A percentile compares a stretch with the other conserved stretches of the same genome.
These are phyloP conservation scores for Gallinago jamesoni DNA, from an alignment of 2,113 vertebrate genomes.

Conservation along the genomic window DNA sequence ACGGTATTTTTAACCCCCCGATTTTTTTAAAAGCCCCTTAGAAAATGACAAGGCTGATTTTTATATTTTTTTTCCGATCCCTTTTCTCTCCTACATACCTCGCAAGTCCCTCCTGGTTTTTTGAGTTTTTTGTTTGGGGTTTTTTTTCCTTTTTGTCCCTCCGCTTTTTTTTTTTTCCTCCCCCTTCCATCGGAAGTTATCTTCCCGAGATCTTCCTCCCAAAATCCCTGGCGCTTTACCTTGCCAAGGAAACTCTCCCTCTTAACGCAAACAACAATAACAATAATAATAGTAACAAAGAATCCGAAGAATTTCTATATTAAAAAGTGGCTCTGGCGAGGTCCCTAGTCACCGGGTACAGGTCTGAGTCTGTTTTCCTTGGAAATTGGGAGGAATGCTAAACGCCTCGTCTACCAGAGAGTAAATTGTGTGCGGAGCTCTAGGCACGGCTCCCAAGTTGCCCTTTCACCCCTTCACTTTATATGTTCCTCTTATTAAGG, in stretches of 20 bases:
- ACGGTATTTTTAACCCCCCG: not conserved
- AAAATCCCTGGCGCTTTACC: not conserved
- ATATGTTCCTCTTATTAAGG: slow-evolving; percentile 97
- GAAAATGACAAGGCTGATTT: not conserved
- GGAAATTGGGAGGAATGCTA: slow-evolving; percentile 79
- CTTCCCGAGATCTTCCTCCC: not conserved
- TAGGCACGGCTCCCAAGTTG: slow-evolving; percentile 90
- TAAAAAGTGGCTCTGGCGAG: slow-evolving; percentile 35
- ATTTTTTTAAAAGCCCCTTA: not conserved
- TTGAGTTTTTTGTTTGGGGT: not conserved
- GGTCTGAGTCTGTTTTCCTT: slow-evolving; percentile 76
- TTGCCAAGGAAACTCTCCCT: not conserved
- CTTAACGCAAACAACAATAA: not conserved
- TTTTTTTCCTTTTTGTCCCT: too few species aligned
- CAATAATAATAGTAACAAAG: slow-evolving; percentile 24
- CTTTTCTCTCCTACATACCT: not conserved
- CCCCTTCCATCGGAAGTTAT: not conserved
- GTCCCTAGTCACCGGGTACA: not conserved
- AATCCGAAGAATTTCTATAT: slow-evolving; percentile 58
- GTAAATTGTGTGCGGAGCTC: slow-evolving; percentile 76
- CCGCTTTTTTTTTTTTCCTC: not conserved
- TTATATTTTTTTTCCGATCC: not conserved
- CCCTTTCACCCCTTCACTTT: slow-evolving; percentile 96
- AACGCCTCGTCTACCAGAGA: slow-evolving; percentile 63
- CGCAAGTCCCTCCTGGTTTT: not conserved